These are phyloP conservation scores for Diplosoma virens DNA, from an alignment of 23 tunicate genomes.

Conservation along the genomic window DNA sequence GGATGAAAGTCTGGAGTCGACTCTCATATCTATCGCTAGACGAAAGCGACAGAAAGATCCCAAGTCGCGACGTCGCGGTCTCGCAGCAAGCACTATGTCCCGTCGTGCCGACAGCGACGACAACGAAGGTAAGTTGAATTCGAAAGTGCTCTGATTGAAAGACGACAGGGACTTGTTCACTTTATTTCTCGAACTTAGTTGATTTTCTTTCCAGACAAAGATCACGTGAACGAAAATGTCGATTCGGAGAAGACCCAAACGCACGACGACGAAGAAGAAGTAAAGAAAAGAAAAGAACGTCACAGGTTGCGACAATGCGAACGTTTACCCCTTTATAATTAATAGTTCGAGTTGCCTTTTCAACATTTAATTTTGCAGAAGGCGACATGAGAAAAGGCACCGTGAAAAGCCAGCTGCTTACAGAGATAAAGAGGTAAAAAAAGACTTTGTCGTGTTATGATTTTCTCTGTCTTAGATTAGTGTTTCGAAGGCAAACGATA, in stretches of 20 bases:
- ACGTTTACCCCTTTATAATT: no score
- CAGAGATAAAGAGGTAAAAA: slow-evolving; percentile 21
- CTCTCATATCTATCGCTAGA: slow-evolving; percentile 62
- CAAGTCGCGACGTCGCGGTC: slow-evolving; percentile 54
- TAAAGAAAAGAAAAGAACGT: slow-evolving; percentile 49
- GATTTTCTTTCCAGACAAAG: not conserved
- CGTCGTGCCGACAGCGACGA: slow-evolving; percentile 59
- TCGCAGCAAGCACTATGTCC: slow-evolving; percentile 80
- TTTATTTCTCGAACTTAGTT: no score
- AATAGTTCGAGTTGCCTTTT: no score
- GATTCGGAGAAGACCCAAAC: slow-evolving; percentile 38
- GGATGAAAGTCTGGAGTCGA: slow-evolving; percentile 75
- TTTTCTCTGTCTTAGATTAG: no score
- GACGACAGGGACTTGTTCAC: no score
- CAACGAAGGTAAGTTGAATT: slow-evolving; percentile 16
- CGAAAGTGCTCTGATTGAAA: no score
- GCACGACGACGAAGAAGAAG: slow-evolving; percentile 59
- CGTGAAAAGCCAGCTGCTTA: slow-evolving; percentile 32
- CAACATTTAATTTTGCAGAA: slow-evolving; percentile 9
- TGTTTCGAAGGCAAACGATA: slow-evolving; percentile 34
- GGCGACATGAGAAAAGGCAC: slow-evolving; percentile 67
- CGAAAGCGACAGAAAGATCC: slow-evolving; percentile 58
- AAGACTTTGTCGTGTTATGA: not conserved
- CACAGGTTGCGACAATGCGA: slow-evolving; percentile 58
- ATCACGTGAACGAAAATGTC: slow-evolving; percentile 41